phyloP scores from a whole-genome alignment of 2,113 vertebrate genomes.

The Cryptotis parvus region DNA sequence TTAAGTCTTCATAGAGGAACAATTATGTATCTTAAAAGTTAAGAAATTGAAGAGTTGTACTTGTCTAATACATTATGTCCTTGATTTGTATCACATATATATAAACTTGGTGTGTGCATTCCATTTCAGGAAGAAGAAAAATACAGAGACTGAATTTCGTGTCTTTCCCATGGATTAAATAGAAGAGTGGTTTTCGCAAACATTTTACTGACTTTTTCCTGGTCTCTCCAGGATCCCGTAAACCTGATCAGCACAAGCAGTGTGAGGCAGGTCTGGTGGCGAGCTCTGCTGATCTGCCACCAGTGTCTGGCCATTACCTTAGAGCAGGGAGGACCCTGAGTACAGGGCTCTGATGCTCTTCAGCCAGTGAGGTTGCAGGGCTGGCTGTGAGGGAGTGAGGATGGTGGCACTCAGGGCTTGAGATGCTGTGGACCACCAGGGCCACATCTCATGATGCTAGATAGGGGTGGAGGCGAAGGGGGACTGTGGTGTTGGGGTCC shows the following conservation, averaged over 20 bases:
- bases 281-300: no score
- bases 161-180: slow-evolving; percentile 51
- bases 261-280: background rate
- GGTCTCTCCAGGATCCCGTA: background rate
- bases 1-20: slow-evolving; percentile 86
- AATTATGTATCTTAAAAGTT: slow-evolving; percentile 89
- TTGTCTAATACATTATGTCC: slow-evolving; percentile 84
- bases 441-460: background rate
- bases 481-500: no score
- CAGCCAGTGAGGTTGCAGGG: no score
- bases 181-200: slow-evolving; percentile 30
- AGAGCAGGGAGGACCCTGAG: no score
- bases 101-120: slow-evolving; percentile 49
- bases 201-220: slow-evolving; percentile 39
- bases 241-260: background rate
- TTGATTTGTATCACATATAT: slow-evolving; percentile 79
- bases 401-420: no score
- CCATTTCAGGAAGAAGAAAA: background rate
- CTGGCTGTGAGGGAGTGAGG: no score
- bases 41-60: slow-evolving; percentile 85
- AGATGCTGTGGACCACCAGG: no score
- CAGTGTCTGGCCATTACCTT: no score
- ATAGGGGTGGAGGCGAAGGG: background rate
- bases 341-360: no score
- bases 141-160: slow-evolving; percentile 38